Base-by-base conservation (phyloP, 2,888 invertebrate species). In the Apodemia hepburni region DNA sequence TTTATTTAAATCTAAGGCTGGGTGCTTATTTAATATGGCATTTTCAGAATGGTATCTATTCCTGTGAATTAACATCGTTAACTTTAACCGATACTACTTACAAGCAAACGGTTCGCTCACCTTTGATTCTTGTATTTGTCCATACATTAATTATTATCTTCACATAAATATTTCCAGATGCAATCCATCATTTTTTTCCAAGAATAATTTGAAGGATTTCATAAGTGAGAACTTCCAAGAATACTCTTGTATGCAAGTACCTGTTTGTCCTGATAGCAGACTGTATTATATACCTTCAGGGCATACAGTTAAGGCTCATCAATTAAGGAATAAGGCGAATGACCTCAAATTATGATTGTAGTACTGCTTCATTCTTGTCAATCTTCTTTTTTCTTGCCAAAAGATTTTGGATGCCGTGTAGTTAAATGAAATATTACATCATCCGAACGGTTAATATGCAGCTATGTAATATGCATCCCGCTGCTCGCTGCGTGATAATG, bases 321-420 rank as follows among this genome's bases (percentile, higher is more conserved):
- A 54, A 54, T 57, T 29, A 29, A n/a, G 8, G 27, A 57, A 57
- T 9, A 57, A 57, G 54, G 54, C 7, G 54, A 57, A 57, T 29
- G 54, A 57, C 15, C 54, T 57, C n/a, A 29, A 15, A 29, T 47
- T 17, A 17, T 17, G n/a, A 57, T 29, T 8, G 27, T 6, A 29
- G 54, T 29, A 54, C 29, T 15, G 22, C 45, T 45, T 18, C 22
- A 15, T 27, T 54, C 54, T 57, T 27, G 29, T 29, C 27, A 27
- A 57, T 57, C 54, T 57, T 57, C 27, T 57, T 57, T 57, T 27
- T 15, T 51, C 22, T 22, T 57, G 54, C n/a, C 27, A 29, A 29
- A 57, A 57, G 54, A 57, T 57, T 47, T 45, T 22, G 6, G 1
- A 12, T 22, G 22, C 22, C 51, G 51, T 51, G 51, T 11, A 51